Percentiles rank a stretch among this genome's conserved stretches.
phyloP scores from a whole-genome alignment of 2,113 vertebrate genomes.

The Oriolus oriolus region DNA sequence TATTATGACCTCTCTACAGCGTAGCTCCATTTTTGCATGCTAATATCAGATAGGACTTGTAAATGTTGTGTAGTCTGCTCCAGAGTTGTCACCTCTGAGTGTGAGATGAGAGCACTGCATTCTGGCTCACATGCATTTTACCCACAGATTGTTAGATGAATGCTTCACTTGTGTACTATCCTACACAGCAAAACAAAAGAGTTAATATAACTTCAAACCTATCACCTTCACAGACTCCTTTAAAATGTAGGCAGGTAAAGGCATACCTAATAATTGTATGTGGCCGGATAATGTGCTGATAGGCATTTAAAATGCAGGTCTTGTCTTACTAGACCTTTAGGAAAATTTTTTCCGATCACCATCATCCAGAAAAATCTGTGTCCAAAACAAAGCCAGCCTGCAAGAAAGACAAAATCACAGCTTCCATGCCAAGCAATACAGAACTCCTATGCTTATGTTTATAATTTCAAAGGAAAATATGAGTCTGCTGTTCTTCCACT shows the following conservation, averaged over 20 bases:
- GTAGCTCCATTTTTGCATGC: background rate
- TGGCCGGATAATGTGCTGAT: background rate
- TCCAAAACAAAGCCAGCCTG: slow-evolving; percentile 19
- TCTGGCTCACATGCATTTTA: rapidly evolving
- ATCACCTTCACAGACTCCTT: background rate
- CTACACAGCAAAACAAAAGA: background rate
- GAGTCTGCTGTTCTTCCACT: slow-evolving; percentile 53
- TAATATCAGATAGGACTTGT: background rate
- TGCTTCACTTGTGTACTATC: background rate
- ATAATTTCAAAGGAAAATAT: slow-evolving; percentile 64
- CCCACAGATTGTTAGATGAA: background rate
- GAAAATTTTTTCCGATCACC: background rate
- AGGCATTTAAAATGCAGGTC: background rate
- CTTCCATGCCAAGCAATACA: slow-evolving; percentile 52
- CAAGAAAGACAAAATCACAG: slow-evolving; percentile 37
- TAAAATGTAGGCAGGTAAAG: background rate
- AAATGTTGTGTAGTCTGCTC: background rate
- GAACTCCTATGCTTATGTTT: slow-evolving; percentile 45
- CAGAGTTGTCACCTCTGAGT: background rate
- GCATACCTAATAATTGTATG: background rate
- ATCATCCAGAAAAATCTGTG: slow-evolving; percentile 7
- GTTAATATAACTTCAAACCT: background rate
- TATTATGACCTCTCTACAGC: background rate
- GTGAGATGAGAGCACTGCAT: background rate
- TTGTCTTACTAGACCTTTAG: background rate